Evolutionary conservation across 2,797 vertebrate species (phyloP), one percentile per base, ranked within the genome.

Genomic region (Clarias fuscus): DNA sequence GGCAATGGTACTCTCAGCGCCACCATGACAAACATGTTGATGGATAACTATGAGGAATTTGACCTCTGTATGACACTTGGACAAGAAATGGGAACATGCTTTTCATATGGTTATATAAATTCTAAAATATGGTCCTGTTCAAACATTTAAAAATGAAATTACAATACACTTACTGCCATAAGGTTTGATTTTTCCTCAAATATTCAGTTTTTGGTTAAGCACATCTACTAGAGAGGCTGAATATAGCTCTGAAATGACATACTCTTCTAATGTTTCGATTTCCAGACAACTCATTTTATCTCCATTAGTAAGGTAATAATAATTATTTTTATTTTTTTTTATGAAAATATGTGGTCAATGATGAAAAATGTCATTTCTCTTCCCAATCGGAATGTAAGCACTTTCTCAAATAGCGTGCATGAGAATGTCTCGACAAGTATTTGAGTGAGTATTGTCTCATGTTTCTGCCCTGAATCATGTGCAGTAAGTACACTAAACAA

Each of bases 381-480:
- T 24, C 37, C 22, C 22, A 15, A n/a, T 40, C 78, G 64, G 59
- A 48, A 82, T 48, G 62, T 53, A 4, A n/a, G 7, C 20, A 67
- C n/a, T 40, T 3, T 17, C 24, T 27, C 37, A 18, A 53, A 53
- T 17, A 30, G 40, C 22, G n/a, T 33, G 1, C 43, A 40, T 14
- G 33, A 24, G 33, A 33, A 64, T 30, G 17, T 27, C 40, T 30
- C n/a, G 59, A 79, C 62, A 53, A 27, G n/a, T 56, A 68, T 30
- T 53, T 17, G 30, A 56, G 33, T 62, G 58, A 62, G 6, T 22
- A 24, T 33, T 7, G 18, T 53, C 40, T 27, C 10, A 5, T 20
- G 11, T 82, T 67, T 53, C 43, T 68, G 62, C 37, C 20, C 58
- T 61, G 75, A 77, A 77, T 77, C 76, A 37, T 22, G 20, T 59